Evolutionary conservation across 1,140 invertebrate species (phyloP).

Genomic region (Pseudomyrmex dendroicus): DNA sequence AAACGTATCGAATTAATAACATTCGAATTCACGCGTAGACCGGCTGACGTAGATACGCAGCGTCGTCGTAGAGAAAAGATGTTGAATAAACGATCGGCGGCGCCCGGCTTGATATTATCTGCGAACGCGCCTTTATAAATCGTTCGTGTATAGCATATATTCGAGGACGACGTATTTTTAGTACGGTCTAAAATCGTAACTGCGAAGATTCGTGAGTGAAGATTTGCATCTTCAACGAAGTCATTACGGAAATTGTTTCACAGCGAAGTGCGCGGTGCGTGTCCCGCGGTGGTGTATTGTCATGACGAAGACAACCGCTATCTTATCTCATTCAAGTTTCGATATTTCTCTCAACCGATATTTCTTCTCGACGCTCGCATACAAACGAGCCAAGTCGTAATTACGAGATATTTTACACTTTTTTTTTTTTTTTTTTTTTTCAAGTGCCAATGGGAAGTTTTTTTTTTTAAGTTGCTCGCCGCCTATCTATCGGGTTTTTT

Average conservation of each 20-base stretch:
- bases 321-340: too few species aligned
- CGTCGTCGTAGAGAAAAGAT: background rate
- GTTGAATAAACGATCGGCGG: background rate
- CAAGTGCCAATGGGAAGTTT: too few species aligned
- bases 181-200: conserved; percentile 72
- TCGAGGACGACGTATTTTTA: conserved; percentile 73
- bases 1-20: background rate
- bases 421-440: too few species aligned
- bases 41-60: background rate
- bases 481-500: too few species aligned
- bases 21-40: conserved; percentile 26
- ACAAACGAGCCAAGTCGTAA: too few species aligned
- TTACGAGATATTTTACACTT: too few species aligned
- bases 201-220: conserved; percentile 31
- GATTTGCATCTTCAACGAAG: conserved; percentile 50
- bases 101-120: background rate
- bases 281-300: background rate
- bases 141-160: background rate
- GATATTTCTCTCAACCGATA: too few species aligned
- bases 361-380: too few species aligned
- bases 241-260: background rate
- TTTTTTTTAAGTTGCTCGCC: too few species aligned
- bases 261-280: background rate
- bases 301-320: too few species aligned
- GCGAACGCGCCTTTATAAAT: background rate